Evolutionary conservation across 2,888 invertebrate genomes (phyloP).

Genomic region (Stictocephala bisonia): DNA sequence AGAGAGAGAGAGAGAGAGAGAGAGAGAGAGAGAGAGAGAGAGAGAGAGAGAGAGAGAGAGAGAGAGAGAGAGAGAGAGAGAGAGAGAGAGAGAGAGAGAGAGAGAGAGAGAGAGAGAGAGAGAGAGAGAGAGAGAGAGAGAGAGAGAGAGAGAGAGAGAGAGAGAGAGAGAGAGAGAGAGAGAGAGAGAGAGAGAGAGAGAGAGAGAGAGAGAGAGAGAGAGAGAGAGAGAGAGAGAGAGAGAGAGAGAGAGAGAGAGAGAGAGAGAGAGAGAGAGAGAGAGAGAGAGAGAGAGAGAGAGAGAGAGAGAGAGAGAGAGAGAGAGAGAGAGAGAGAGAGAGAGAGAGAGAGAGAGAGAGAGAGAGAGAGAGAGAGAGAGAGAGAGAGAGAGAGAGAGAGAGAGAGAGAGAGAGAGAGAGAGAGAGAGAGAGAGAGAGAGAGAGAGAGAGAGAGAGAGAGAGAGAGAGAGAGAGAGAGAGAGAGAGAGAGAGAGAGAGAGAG

Average conservation of each 20-base stretch:
- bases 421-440: neutral
- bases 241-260: neutral
- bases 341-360: neutral
- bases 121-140: neutral
- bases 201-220: neutral
- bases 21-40: neutral
- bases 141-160: neutral
- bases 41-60: neutral
- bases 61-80: neutral
- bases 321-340: neutral
- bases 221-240: neutral
- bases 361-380: neutral
- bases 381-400: neutral
- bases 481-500: neutral
- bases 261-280: neutral
- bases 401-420: neutral
- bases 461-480: neutral
- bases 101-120: neutral
- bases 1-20: neutral
- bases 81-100: neutral
- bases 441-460: neutral
- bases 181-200: neutral
- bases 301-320: neutral
- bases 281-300: neutral
- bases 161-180: neutral